Percentiles rank a stretch among this genome's conserved stretches.
Evolutionary conservation across 2,888 invertebrate genomes (phyloP).

Genomic region (Lutraria lutraria): DNA sequence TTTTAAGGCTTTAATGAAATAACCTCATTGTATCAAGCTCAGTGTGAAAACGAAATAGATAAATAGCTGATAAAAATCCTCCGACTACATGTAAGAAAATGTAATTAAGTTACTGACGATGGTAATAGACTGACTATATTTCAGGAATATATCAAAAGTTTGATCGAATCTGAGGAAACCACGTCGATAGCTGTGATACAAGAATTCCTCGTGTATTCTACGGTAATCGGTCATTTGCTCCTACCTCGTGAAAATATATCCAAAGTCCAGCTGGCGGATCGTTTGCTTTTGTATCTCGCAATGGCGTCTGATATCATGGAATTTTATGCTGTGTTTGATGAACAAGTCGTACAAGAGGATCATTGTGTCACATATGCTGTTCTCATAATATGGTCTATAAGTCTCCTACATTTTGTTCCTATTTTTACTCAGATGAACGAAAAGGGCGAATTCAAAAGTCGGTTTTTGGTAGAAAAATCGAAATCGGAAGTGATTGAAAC

Average conservation of each 20-base stretch:
- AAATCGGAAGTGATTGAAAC: constrained; percentile 57
- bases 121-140: neutral
- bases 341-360: constrained; percentile 75
- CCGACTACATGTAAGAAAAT: no score
- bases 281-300: constrained; percentile 84
- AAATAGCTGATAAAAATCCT: no score
- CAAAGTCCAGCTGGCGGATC: constrained; percentile 81
- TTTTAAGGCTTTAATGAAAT: no score
- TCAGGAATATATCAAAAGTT: constrained; percentile 39
- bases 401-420: constrained; percentile 84
- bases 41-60: no score
- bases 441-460: constrained; percentile 42
- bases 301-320: constrained; percentile 83
- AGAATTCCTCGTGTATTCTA: constrained; percentile 69
- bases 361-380: constrained; percentile 81
- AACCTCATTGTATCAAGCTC: no score
- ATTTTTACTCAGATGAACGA: constrained; percentile 72
- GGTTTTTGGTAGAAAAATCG: constrained; percentile 22
- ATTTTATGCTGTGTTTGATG: constrained; percentile 75
- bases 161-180: constrained; percentile 51
- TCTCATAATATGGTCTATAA: constrained; percentile 83
- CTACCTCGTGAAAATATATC: constrained; percentile 75
- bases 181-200: constrained; percentile 73
- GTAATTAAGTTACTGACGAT: no score
- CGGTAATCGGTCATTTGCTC: constrained; percentile 68